Conservation (phyloP, 2,797 vertebrate genomes). For the Smutsia gigantea region DNA sequence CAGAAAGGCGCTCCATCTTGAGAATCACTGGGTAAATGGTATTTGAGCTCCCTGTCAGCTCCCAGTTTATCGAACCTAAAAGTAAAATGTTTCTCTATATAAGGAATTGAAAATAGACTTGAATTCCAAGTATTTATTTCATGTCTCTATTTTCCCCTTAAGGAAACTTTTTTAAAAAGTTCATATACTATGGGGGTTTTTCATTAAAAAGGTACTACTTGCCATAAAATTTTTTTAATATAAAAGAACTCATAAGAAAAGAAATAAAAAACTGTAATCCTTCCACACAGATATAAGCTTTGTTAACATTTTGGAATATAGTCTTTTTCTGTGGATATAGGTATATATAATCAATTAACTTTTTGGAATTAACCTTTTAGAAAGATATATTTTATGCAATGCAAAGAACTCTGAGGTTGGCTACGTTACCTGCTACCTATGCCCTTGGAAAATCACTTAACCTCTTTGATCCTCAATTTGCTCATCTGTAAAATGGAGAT, state of each 20-base stretch:
- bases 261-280: background rate
- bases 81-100: background rate
- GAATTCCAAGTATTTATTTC: conserved; percentile 46
- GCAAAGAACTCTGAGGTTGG: background rate
- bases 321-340: background rate
- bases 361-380: background rate
- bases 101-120: conserved; percentile 31
- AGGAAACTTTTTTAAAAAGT: background rate
- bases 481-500: background rate
- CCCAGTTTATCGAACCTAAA: conserved; percentile 14
- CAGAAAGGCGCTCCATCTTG: background rate
- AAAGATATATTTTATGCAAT: conserved; percentile 7
- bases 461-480: background rate
- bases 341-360: background rate
- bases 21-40: background rate
- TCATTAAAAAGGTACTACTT: conserved; percentile 23
- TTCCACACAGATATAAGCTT: background rate
- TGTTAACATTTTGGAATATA: conserved; percentile 41
- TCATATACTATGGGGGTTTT: background rate
- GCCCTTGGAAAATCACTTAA: background rate
- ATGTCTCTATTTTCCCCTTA: conserved; percentile 15
- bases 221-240: conserved; percentile 15
- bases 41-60: background rate
- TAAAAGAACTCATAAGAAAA: background rate
- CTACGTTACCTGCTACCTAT: background rate